A percentile compares a stretch with the other conserved stretches of the same genome.
Evolutionary conservation across 2,797 vertebrate genomes (phyloP).

Genomic region (Arnoldichthys spilopterus): DNA sequence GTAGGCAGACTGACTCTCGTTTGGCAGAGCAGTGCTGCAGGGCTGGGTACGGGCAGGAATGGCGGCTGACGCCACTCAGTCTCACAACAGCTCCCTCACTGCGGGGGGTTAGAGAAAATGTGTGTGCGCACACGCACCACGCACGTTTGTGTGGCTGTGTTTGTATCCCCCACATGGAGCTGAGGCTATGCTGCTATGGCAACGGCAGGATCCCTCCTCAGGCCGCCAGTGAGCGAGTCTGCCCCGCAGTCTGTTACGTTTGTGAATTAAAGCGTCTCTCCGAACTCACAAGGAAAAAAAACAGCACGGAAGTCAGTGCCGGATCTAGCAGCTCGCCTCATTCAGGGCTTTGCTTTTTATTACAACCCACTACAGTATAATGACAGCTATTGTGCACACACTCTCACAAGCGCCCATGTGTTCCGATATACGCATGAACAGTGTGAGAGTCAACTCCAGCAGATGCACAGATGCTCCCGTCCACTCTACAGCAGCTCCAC

Average conservation of each 20-base stretch:
- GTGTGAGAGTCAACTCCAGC: slow-evolving; percentile 16
- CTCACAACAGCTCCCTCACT: slow-evolving; percentile 59
- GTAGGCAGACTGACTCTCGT: slow-evolving; percentile 34
- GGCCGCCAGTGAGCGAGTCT: slow-evolving; percentile 76
- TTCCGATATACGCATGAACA: slow-evolving; percentile 24
- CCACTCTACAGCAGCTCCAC: background rate
- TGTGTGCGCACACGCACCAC: slow-evolving; percentile 48
- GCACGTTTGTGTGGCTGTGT: slow-evolving; percentile 39
- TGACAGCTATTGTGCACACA: slow-evolving; percentile 15
- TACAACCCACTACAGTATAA: slow-evolving; percentile 23
- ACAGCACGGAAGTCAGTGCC: slow-evolving; percentile 65
- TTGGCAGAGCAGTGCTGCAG: slow-evolving; percentile 48
- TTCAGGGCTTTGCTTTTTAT: slow-evolving; percentile 60
- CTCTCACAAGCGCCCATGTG: slow-evolving; percentile 31
- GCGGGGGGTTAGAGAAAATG: slow-evolving; percentile 57
- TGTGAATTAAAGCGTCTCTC: slow-evolving; percentile 72
- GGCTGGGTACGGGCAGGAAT: slow-evolving; percentile 55
- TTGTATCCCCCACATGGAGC: slow-evolving; percentile 63
- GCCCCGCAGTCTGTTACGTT: slow-evolving; percentile 71
- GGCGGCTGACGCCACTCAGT: slow-evolving; percentile 50
- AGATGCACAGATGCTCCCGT: slow-evolving; percentile 28
- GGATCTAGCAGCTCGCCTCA: slow-evolving; percentile 69
- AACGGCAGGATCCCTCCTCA: slow-evolving; percentile 77
- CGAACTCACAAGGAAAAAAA: slow-evolving; percentile 74
- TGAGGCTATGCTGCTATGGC: slow-evolving; percentile 81